Evolutionary conservation across 2,888 invertebrate species (phyloP), one percentile per base, ranked within the genome.

Genomic region (Oligia fasciuncula): DNA sequence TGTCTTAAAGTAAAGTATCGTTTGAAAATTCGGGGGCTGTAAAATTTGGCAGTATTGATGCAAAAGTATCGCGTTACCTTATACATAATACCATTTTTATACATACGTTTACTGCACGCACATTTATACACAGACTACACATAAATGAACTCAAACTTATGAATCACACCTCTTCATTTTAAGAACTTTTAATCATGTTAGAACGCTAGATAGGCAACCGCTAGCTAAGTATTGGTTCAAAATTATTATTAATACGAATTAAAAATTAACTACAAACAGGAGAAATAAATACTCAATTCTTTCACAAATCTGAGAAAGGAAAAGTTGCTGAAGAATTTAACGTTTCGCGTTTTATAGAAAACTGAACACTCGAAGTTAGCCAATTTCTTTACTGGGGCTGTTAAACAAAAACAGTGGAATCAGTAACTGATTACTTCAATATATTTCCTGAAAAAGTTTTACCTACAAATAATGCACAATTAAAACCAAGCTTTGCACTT

Each of bases 181-280:
- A 78, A 51, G 57, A 83, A 70, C 23, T 49, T 9, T 70, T 80
- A 40, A 72, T 73, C 57, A 69, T 73, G 23, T 78, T 65, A 76
- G 40, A 66, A 74, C 65, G 78, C 77, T 79, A 70, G 67, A 70
- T 80, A 87, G 76, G 6, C 80, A 81, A 72, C 60, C 83, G 81
- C 83, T 87, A 86, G 78, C 77, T 78, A 63, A 85, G 17, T 51
- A 75, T 81, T 77, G 40, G 54, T 76, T 84, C 2, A n/a, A 71
- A 77, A 65, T 78, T 65, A 76, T 80, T 43, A 66, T 51, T 29
- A 3, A 65, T 78, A 60, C 43, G 65, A 0, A 66, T 84, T 84
- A 17, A 35, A 62, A 63, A 62, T 8, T 62, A 49, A 62, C 23
- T 66, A 29, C 4, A 2, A 14, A 66, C 8, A n/a, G n/a, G 23